phyloP scores from a whole-genome alignment of 1,140 invertebrate species.

The Apis laboriosa region DNA sequence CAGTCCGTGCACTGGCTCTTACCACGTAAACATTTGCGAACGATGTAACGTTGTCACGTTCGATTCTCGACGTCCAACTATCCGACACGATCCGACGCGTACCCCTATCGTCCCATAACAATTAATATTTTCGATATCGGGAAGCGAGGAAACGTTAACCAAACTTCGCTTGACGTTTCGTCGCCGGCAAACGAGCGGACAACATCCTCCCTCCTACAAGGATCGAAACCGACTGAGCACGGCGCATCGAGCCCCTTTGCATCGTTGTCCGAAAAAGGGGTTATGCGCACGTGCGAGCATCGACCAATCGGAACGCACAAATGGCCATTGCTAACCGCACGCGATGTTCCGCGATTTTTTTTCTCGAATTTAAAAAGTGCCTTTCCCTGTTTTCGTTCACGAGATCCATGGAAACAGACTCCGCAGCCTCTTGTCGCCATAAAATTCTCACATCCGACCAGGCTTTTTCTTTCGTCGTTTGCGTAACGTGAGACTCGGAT shows the following conservation, averaged over 20 bases:
- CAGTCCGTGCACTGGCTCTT: neutral
- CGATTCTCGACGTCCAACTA: neutral
- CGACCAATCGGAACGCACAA: neutral
- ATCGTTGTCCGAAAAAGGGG: neutral
- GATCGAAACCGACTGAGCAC: constrained; percentile 30
- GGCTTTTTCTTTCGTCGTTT: neutral
- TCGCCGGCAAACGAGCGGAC: neutral
- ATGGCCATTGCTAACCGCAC: constrained; percentile 18
- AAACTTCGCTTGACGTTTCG: constrained; percentile 12
- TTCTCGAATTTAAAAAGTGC: constrained; percentile 33
- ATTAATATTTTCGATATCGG: neutral
- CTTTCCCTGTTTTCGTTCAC: constrained; percentile 8
- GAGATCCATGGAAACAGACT: neutral
- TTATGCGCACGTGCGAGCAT: neutral
- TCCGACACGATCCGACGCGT: neutral
- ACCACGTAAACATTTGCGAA: constrained; percentile 19
- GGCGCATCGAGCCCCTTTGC: neutral
- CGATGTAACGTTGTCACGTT: neutral
- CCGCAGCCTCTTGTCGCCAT: neutral
- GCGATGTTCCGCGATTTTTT: constrained; percentile 1
- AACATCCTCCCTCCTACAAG: neutral
- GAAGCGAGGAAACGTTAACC: neutral
- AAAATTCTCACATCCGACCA: neutral
- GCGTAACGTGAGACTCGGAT: neutral
- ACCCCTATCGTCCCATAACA: neutral